These are phyloP conservation scores for Valencia hispanica DNA, from an alignment of 2,797 vertebrate species.

Conservation along the genomic window DNA sequence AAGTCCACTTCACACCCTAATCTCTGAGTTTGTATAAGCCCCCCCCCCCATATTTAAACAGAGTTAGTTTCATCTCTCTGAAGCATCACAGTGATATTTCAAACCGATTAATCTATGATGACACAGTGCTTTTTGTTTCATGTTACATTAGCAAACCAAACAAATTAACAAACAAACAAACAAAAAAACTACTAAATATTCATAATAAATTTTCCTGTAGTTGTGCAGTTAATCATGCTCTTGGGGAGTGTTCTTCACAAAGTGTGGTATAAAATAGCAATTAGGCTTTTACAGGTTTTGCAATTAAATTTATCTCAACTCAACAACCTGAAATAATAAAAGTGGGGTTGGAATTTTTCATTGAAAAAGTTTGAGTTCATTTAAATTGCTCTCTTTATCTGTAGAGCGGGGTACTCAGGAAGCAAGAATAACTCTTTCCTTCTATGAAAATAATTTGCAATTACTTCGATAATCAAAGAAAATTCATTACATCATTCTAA, in stretches of 20 bases:
- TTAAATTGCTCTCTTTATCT: not conserved
- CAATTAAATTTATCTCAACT: not conserved
- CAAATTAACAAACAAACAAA: no score
- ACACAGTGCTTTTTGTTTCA: slow-evolving; percentile 42
- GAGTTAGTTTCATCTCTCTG: slow-evolving; percentile 42
- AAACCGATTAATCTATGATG: slow-evolving; percentile 43
- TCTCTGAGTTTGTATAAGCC: no score
- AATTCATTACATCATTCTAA: not conserved
- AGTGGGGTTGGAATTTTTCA: not conserved
- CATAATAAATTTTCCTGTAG: not conserved
- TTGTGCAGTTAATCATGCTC: not conserved
- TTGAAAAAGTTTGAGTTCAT: not conserved
- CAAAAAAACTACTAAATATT: not conserved
- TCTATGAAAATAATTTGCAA: not conserved
- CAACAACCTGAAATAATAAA: not conserved
- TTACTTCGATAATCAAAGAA: not conserved
- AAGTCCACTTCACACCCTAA: slow-evolving; percentile 12
- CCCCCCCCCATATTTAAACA: slow-evolving; percentile 17
- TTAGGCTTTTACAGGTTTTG: not conserved
- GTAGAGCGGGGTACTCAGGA: not conserved
- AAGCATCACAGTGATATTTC: slow-evolving; percentile 64
- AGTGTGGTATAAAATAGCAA: not conserved
- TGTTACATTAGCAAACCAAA: not conserved
- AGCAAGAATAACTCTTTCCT: no score
- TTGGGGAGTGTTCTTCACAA: not conserved